Evolutionary conservation across 2,888 invertebrate genomes (phyloP).

Genomic region (Alloplasta piceator): DNA sequence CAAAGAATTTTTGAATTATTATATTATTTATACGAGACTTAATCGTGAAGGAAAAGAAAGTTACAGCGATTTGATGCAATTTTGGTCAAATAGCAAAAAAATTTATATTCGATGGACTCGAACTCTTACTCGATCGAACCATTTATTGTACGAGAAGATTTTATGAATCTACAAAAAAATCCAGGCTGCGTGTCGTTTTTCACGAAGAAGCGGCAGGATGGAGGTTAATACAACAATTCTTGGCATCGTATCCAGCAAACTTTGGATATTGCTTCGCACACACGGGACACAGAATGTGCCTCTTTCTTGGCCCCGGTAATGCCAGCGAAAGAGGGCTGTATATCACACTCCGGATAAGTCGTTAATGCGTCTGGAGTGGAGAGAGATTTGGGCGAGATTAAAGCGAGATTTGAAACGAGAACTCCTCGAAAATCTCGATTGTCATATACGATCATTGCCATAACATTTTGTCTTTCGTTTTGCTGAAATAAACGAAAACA

Average conservation of each 20-base stretch:
- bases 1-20: too few relatives aligned
- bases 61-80: neutral
- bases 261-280: constrained; percentile 66
- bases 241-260: constrained; percentile 70
- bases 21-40: too few relatives aligned
- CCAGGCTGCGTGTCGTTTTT: constrained; percentile 30
- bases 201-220: constrained; percentile 37
- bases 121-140: neutral
- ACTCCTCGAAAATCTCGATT: neutral
- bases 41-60: too few relatives aligned
- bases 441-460: constrained; percentile 21
- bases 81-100: too few relatives aligned
- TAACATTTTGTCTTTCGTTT: constrained; percentile 25
- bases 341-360: constrained; percentile 54
- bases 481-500: neutral
- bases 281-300: constrained; percentile 52
- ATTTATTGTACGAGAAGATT: neutral
- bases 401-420: constrained; percentile 47
- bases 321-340: constrained; percentile 28
- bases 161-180: neutral
- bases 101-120: too few relatives aligned
- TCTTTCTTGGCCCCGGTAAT: constrained; percentile 24
- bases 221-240: constrained; percentile 65
- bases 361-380: constrained; percentile 59
- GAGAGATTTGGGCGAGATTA: constrained; percentile 56